phyloP scores from a whole-genome alignment of 2,797 vertebrate species.

The Tadarida brasiliensis region DNA sequence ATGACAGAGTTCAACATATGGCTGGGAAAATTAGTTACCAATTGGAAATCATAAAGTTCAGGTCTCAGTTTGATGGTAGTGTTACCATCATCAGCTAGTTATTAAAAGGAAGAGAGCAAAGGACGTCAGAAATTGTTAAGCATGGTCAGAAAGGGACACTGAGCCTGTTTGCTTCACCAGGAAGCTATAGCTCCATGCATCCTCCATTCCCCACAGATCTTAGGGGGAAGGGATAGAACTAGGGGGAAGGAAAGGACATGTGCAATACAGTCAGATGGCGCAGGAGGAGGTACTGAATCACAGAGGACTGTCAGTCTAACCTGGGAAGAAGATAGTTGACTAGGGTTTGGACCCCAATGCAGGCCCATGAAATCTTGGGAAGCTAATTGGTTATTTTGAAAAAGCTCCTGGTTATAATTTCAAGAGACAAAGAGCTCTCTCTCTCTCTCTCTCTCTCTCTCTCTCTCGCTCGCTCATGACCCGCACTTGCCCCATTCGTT shows the following conservation, averaged over 20 bases:
- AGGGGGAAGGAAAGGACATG: not conserved
- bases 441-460: not conserved
- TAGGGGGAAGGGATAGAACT: not conserved
- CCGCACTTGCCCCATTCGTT: not conserved
- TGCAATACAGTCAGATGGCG: not conserved
- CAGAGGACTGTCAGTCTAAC: not conserved
- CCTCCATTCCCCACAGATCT: not conserved
- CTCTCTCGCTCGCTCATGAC: not conserved
- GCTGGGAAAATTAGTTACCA: not conserved
- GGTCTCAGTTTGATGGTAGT: not conserved
- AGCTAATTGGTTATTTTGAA: not conserved
- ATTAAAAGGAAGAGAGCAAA: not conserved
- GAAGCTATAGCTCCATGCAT: not conserved
- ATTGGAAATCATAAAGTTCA: conserved; percentile 33
- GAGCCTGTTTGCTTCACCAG: not conserved
- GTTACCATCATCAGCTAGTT: not conserved
- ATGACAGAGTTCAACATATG: not conserved
- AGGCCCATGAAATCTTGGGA: not conserved
- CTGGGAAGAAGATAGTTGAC: not conserved
- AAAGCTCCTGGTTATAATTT: not conserved
- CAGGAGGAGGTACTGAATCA: not conserved
- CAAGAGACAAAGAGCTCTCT: not conserved
- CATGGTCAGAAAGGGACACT: not conserved
- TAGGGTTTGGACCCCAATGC: not conserved
- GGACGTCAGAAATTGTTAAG: not conserved